Evolutionary conservation across 1,140 invertebrate species (phyloP).

Genomic region (Drosophila miranda): DNA sequence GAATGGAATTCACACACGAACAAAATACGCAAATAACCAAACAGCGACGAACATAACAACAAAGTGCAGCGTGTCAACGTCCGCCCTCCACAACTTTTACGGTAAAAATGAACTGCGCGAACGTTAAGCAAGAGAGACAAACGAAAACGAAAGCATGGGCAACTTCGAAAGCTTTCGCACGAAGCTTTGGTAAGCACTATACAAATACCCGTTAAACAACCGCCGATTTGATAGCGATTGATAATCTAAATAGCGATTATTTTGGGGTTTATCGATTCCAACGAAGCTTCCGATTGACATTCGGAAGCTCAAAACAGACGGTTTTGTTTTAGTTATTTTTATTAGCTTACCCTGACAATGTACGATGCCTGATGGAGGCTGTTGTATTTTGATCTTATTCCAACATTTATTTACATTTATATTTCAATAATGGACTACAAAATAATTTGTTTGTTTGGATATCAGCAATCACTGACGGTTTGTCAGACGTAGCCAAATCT

Average conservation of each 20-base stretch:
- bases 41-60: conserved; percentile 26
- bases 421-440: background rate
- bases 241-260: background rate
- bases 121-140: conserved; percentile 4
- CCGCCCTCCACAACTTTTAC: conserved; percentile 28
- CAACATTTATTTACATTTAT: no score
- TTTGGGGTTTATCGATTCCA: no score
- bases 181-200: no score
- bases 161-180: conserved; percentile 7
- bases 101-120: conserved; percentile 43
- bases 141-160: conserved; percentile 29
- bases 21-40: conserved; percentile 44
- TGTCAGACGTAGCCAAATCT: background rate
- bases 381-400: background rate
- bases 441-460: background rate
- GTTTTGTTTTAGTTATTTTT: background rate
- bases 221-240: background rate
- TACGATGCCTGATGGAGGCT: conserved; percentile 8
- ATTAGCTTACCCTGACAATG: conserved; percentile 1
- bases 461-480: background rate
- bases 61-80: conserved; percentile 38
- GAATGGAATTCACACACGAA: conserved; percentile 66
- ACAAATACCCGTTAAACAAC: background rate
- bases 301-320: conserved; percentile 1
- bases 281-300: conserved; percentile 1